Evolutionary conservation across 2,113 vertebrate species (phyloP).

Genomic region (Motacilla alba): DNA sequence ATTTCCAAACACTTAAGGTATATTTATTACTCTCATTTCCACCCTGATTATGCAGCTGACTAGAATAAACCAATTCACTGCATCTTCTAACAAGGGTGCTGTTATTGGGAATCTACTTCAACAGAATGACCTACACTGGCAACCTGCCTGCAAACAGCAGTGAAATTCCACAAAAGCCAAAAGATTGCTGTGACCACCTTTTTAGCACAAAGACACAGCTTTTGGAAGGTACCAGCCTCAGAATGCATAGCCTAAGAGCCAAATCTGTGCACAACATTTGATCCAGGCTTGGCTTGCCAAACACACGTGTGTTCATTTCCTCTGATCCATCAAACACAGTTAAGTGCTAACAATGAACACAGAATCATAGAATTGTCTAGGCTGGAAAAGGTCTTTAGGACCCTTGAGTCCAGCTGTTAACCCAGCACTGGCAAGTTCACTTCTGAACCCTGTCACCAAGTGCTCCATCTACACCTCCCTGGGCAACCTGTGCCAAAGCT

Average conservation of each 20-base stretch:
- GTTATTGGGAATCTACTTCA: neutral
- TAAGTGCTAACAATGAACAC: neutral
- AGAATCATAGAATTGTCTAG: neutral
- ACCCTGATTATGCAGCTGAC: neutral
- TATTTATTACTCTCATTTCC: constrained; percentile 41
- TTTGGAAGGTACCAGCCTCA: neutral
- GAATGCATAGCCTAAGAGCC: neutral
- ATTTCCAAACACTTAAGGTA: constrained; percentile 31
- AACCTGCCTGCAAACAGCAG: neutral
- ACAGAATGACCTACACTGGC: neutral
- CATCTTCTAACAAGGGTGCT: neutral
- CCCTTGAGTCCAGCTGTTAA: neutral
- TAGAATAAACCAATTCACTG: neutral
- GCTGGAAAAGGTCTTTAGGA: neutral
- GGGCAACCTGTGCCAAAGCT: neutral
- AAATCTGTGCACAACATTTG: neutral
- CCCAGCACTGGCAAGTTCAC: neutral
- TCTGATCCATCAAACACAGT: neutral
- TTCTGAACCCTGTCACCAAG: neutral
- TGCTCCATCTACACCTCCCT: neutral
- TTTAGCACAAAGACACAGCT: neutral
- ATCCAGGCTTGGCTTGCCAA: neutral
- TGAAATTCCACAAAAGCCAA: neutral
- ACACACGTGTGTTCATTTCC: rapidly evolving
- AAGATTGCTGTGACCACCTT: neutral